Evolutionary conservation across 2,113 vertebrate genomes (phyloP).

Genomic region (Typhlomys cinereus): DNA sequence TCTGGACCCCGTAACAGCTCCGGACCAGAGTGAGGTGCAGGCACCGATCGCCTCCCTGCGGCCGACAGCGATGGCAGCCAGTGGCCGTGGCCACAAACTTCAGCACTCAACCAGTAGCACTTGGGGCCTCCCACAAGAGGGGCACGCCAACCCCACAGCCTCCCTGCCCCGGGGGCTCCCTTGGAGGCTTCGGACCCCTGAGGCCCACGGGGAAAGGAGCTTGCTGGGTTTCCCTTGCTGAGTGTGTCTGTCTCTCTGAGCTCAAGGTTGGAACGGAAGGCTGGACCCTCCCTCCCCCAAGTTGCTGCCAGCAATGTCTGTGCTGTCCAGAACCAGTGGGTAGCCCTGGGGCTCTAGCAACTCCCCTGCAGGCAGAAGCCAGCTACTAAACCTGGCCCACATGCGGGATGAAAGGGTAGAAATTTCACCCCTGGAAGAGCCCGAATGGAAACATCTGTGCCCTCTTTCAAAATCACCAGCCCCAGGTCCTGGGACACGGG

Average conservation of each 20-base stretch:
- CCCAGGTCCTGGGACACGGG: background rate
- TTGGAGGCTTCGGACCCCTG: background rate
- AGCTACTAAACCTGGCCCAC: background rate
- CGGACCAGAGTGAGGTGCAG: no score
- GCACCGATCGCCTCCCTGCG: no score
- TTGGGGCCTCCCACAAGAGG: no score
- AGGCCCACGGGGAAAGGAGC: no score
- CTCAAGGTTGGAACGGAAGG: background rate
- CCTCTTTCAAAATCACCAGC: background rate
- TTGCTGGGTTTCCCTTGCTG: no score
- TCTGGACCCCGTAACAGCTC: no score
- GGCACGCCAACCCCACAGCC: background rate
- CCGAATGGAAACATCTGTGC: background rate
- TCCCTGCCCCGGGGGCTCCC: no score
- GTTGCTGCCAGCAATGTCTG: background rate
- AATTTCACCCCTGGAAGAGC: background rate
- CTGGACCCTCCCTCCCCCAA: fast-evolving
- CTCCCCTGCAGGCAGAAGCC: background rate
- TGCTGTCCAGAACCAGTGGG: background rate
- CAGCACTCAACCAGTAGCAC: no score
- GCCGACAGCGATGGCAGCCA: no score
- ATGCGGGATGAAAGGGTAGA: background rate
- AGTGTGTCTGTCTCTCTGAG: background rate
- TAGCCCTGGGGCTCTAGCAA: no score
- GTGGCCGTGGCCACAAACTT: no score